These are phyloP conservation scores for Teleogryllus occipitalis DNA, from an alignment of 1,140 invertebrate genomes.

Conservation along the genomic window DNA sequence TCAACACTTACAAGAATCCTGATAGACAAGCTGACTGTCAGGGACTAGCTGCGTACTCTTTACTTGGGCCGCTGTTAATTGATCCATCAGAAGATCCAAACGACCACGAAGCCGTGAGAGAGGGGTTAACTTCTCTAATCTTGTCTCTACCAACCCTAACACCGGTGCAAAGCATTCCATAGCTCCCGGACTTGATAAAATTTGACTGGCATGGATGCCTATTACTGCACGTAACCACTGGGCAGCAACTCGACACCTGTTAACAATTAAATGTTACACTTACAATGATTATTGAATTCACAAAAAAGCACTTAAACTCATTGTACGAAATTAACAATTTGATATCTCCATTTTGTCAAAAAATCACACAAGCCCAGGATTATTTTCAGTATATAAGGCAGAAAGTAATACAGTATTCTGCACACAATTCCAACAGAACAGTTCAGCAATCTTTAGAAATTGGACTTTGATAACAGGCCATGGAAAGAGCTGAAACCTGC, in stretches of 20 bases:
- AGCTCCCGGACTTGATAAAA: slow-evolving; percentile 48
- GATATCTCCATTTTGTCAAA: too few species aligned
- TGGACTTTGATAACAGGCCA: too few species aligned
- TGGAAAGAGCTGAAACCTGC: too few species aligned
- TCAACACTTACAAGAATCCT: slow-evolving; percentile 44
- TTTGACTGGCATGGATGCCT: slow-evolving; percentile 49
- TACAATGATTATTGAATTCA: too few species aligned
- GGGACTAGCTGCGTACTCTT: slow-evolving; percentile 38
- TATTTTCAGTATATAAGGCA: too few species aligned
- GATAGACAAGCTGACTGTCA: slow-evolving; percentile 43
- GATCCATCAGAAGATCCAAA: slow-evolving; percentile 46
- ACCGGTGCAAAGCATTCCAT: slow-evolving; percentile 46
- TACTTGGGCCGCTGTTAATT: slow-evolving; percentile 40
- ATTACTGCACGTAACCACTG: slow-evolving; percentile 51
- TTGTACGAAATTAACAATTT: too few species aligned
- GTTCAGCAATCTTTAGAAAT: too few species aligned
- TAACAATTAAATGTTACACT: slow-evolving; percentile 24
- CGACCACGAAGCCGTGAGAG: slow-evolving; percentile 47
- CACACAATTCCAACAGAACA: too few species aligned
- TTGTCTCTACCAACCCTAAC: slow-evolving; percentile 49
- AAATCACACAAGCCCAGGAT: too few species aligned
- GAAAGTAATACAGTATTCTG: too few species aligned
- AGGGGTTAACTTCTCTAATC: slow-evolving; percentile 43
- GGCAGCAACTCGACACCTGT: slow-evolving; percentile 48
- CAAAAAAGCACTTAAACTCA: too few species aligned